These are phyloP conservation scores for Campoletis sonorensis DNA, from an alignment of 1,140 invertebrate genomes.

Conservation along the genomic window DNA sequence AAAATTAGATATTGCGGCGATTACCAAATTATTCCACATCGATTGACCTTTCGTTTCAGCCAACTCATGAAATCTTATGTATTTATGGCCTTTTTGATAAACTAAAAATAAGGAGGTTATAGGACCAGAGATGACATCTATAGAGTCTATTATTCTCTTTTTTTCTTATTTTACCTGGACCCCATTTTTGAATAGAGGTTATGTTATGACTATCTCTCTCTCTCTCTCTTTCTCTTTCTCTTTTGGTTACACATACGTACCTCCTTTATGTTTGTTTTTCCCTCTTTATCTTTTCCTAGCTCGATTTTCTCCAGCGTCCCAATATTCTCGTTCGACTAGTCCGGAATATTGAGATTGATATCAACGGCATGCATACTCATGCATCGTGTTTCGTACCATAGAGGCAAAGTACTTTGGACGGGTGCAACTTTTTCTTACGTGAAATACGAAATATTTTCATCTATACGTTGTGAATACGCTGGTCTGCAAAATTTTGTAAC, in stretches of 20 bases:
- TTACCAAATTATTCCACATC: too few relatives aligned
- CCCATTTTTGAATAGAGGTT: conserved; percentile 39
- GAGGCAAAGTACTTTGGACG: conserved; percentile 13
- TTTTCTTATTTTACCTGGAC: conserved; percentile 27
- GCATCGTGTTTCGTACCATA: background rate
- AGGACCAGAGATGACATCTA: background rate
- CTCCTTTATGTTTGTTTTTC: background rate
- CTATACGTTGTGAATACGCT: conserved; percentile 13
- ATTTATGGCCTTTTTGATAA: background rate
- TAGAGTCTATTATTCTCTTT: conserved; percentile 39
- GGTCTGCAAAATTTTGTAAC: too few relatives aligned
- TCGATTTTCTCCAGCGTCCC: background rate
- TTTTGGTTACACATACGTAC: background rate
- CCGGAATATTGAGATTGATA: conserved; percentile 43
- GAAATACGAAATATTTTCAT: conserved; percentile 38
- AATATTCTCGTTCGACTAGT: background rate
- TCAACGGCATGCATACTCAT: conserved; percentile 42
- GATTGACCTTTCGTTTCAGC: too few relatives aligned
- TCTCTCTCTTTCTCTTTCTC: background rate
- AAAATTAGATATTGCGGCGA: too few relatives aligned
- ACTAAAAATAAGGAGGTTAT: background rate
- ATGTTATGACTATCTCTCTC: conserved; percentile 17
- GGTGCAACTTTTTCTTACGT: conserved; percentile 1
- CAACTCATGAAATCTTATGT: too few relatives aligned
- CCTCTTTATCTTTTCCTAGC: background rate